Evolutionary conservation across 2,113 vertebrate genomes (phyloP).

Genomic region (Callocephalon fimbriatum): DNA sequence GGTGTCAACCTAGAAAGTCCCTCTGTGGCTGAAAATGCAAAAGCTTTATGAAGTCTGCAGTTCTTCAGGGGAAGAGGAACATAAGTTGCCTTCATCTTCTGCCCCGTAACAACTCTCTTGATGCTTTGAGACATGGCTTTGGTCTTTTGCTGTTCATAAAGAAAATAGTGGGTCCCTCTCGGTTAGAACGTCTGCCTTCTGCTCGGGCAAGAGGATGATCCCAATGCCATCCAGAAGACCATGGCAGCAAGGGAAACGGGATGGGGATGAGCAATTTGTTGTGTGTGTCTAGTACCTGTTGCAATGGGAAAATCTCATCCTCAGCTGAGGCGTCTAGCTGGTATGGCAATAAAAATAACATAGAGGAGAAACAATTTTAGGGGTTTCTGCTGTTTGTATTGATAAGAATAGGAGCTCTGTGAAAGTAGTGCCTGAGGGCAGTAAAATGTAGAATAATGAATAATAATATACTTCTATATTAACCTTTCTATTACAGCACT

Average conservation of each 20-base stretch:
- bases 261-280: background rate
- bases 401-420: background rate
- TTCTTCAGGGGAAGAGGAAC: background rate
- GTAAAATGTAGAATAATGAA: background rate
- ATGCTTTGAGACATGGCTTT: accelerated
- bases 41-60: background rate
- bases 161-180: accelerated
- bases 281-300: background rate
- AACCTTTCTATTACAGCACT: background rate
- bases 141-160: accelerated
- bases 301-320: background rate
- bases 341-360: background rate
- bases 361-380: background rate
- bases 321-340: background rate
- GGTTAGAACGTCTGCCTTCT: background rate
- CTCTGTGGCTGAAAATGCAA: background rate
- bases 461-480: background rate
- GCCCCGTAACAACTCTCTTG: accelerated
- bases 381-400: background rate
- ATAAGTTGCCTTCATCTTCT: background rate
- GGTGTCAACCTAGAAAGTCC: background rate
- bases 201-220: accelerated
- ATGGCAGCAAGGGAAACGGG: background rate
- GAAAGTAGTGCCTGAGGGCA: background rate
- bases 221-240: background rate